Percentiles rank a stretch among this genome's conserved stretches.
These are phyloP conservation scores for Pseudochaenichthys georgianus DNA, from an alignment of 2,797 vertebrate species.

Conservation along the genomic window DNA sequence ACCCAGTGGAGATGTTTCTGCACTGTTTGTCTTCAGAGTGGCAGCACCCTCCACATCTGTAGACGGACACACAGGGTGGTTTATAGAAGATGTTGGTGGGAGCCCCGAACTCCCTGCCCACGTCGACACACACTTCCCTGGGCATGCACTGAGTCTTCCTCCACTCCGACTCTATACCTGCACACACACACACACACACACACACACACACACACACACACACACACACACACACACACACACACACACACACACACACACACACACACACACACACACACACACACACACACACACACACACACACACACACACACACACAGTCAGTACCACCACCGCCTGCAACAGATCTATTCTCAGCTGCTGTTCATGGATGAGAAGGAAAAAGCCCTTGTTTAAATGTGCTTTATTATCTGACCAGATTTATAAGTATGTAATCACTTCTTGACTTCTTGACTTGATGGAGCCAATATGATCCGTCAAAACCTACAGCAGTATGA, in stretches of 20 bases:
- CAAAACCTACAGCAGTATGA: background rate
- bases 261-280: too few relatives aligned
- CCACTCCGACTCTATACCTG: conserved; percentile 99
- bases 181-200: conserved; percentile 63
- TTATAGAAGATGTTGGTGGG: conserved; percentile 99
- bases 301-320: background rate
- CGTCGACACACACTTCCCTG: conserved; percentile 98
- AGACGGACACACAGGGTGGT: conserved; percentile 98
- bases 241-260: background rate
- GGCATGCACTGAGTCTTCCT: conserved; percentile 97
- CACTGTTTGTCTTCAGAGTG: conserved; percentile 98
- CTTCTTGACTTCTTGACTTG: too few relatives aligned
- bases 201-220: conserved; percentile 3
- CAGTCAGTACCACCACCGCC: too few relatives aligned
- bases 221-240: background rate
- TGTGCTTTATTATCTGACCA: too few relatives aligned
- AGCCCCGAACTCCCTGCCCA: conserved; percentile 97
- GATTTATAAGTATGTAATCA: too few relatives aligned
- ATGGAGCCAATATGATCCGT: background rate
- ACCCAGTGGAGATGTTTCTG: conserved; percentile 94
- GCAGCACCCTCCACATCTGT: conserved; percentile 99
- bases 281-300: too few relatives aligned
- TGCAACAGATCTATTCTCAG: too few relatives aligned
- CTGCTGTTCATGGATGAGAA: too few relatives aligned
- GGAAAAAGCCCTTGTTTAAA: too few relatives aligned